Base-by-base conservation (phyloP, 2,888 invertebrate species). In the Nematopogon swammerdamellus region DNA sequence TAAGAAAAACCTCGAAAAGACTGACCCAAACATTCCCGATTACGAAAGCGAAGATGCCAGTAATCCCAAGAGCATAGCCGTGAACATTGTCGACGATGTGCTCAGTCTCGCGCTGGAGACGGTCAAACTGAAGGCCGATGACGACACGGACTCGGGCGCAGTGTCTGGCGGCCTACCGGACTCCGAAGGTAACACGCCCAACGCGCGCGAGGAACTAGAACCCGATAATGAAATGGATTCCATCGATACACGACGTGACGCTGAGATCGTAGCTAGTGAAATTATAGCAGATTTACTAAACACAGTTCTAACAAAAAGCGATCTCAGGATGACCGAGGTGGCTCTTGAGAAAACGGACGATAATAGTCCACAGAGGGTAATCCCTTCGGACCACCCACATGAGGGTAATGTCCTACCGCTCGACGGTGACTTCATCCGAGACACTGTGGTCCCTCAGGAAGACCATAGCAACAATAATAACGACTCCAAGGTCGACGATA, bases 61-160 rank as follows among this genome's bases (percentile, higher is more conserved):
- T 49, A 70, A 70, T 51, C 76, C 76, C 3, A 72, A 75, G 55
- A 64, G 69, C 51, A 67, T 76, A 49, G 79, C 79, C 45, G 67
- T 75, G 36, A 73, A 72, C 54, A 79, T 80, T 30, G 79, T 81
- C 3, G 76, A 81, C 52, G 79, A 82, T 52, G 76, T 80, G 14
- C 57, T 80, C n/a, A 70, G 72, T 18, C 66, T 76, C 50, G 79
- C 81, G 5, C 59, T 77, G 18, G 74, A 79, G 56, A 72, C 72
- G 17, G 75, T 81, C 2, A 65, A 67, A 51, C 60, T 73, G 58
- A 75, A 79, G 63, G 57, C 68, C 43, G 79, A 79, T 47, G 75
- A 77, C 30, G 79, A 79, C 49, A 68, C 77, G 0, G 79, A 79
- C 56, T 79, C 79, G 0, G 79, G 79, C 18, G 79, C 79, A 1